Conservation (phyloP, 2,113 vertebrate genomes). For the Opisthocomus hoazin region DNA sequence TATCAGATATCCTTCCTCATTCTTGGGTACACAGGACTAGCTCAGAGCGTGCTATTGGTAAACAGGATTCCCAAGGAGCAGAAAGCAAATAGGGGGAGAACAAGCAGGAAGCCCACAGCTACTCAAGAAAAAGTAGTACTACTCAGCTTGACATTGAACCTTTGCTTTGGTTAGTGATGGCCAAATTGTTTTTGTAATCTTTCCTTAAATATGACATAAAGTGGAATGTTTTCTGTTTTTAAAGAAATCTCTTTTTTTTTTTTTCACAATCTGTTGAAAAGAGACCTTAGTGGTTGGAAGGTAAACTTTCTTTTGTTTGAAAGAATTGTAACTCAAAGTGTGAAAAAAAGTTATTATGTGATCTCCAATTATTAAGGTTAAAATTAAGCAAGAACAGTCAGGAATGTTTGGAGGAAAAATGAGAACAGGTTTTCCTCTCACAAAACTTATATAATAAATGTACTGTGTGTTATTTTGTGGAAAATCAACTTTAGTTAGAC, state of each 20-base stretch:
- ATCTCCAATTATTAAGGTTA: background rate
- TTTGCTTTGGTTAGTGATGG: background rate
- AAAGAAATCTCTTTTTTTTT: background rate
- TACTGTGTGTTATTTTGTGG: background rate
- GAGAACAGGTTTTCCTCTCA: background rate
- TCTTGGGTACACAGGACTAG: background rate
- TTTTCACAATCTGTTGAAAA: background rate
- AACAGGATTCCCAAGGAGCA: background rate
- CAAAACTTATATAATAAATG: background rate
- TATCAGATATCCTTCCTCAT: background rate
- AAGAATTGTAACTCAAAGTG: background rate
- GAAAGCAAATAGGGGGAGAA: background rate
- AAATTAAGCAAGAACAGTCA: background rate
- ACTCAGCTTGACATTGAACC: background rate
- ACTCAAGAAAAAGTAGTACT: background rate
- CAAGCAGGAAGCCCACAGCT: background rate
- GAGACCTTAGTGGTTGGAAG: background rate
- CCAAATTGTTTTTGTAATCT: background rate
- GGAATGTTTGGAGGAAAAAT: background rate
- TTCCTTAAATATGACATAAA: background rate
- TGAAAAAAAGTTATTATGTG: background rate
- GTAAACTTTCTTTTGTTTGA: background rate
- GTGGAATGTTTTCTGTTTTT: background rate
- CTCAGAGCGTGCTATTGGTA: background rate
- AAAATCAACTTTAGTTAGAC: background rate